Evolutionary conservation across 1,140 invertebrate genomes (phyloP).

Genomic region (Aphelenchoides besseyi): DNA sequence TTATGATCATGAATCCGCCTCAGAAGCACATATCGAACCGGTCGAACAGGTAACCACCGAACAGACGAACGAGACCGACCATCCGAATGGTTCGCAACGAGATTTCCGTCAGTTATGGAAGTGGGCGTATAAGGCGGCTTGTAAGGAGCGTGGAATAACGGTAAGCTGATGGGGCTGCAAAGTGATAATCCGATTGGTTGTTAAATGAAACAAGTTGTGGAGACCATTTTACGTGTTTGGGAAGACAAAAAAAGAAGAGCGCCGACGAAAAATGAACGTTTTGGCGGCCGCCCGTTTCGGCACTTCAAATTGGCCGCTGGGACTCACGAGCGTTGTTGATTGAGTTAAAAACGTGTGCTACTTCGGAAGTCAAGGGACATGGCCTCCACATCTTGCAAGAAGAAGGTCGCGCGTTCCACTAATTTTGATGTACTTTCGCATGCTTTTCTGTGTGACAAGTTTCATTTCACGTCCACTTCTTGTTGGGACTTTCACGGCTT

Average conservation of each 20-base stretch:
- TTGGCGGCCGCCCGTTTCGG: neutral
- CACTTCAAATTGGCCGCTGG: slow-evolving; percentile 1
- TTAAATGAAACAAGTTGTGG: neutral
- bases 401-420: neutral
- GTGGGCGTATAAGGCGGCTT: slow-evolving; percentile 56
- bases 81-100: neutral
- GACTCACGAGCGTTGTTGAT: neutral
- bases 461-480: neutral
- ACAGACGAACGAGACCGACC: neutral
- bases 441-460: too few species aligned
- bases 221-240: too few species aligned
- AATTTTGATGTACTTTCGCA: slow-evolving; percentile 2
- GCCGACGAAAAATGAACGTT: neutral
- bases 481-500: neutral
- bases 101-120: slow-evolving; percentile 47
- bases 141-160: slow-evolving; percentile 56
- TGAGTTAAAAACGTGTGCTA: neutral
- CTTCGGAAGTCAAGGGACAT: neutral
- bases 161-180: slow-evolving; percentile 31
- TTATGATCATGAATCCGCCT: neutral
- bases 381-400: neutral
- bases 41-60: neutral
- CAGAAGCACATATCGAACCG: neutral
- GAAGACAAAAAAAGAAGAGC: neutral
- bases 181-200: neutral